phyloP scores from a whole-genome alignment of 2,113 vertebrate species.

The Notiomystis cincta region DNA sequence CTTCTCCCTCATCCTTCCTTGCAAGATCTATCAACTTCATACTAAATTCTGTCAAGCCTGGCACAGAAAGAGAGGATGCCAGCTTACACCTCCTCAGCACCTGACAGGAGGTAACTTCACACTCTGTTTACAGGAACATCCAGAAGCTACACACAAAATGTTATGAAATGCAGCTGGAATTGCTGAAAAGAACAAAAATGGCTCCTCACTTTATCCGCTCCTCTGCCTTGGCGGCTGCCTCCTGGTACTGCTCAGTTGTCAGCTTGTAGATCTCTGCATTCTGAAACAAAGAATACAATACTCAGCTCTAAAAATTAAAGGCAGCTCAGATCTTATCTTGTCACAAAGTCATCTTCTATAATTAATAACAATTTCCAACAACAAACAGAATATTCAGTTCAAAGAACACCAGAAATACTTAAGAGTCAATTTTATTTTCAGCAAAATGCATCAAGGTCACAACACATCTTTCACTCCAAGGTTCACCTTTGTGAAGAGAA shows the following conservation, averaged over 20 bases:
- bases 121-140: neutral
- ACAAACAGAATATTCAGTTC: slow-evolving; percentile 6
- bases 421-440: neutral
- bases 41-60: neutral
- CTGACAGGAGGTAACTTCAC: neutral
- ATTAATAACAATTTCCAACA: neutral
- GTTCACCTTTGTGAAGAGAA: neutral
- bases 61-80: neutral
- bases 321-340: neutral
- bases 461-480: neutral
- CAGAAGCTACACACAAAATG: neutral
- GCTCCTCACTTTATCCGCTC: slow-evolving; percentile 80
- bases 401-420: neutral
- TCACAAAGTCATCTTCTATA: neutral
- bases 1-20: neutral
- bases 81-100: neutral
- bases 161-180: neutral
- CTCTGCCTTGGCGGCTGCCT: slow-evolving; percentile 82
- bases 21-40: neutral
- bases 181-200: slow-evolving; percentile 4
- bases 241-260: slow-evolving; percentile 82
- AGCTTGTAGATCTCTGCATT: slow-evolving; percentile 86
- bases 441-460: neutral
- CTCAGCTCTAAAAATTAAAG: slow-evolving; percentile 9
- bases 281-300: slow-evolving; percentile 69